phyloP scores from a whole-genome alignment of 2,888 invertebrate genomes.

The Pristionchus exspectatus region DNA sequence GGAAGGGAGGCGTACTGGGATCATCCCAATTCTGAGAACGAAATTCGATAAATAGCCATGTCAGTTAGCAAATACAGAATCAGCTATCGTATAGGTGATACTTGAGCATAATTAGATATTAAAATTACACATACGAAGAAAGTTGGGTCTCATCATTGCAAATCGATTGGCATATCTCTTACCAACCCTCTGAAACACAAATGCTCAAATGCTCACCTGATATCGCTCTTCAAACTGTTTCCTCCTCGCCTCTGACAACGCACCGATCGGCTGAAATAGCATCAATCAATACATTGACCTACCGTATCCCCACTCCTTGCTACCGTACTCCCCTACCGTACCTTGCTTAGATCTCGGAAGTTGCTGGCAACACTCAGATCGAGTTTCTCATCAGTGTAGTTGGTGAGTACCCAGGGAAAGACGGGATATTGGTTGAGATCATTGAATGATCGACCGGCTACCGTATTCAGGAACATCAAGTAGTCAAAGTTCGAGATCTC shows the following conservation, averaged over 20 bases:
- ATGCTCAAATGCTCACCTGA: conserved; percentile 61
- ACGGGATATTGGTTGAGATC: conserved; percentile 99
- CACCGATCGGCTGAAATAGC: conserved; percentile 90
- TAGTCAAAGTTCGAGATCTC: conserved; percentile 99
- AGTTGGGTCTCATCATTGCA: not conserved
- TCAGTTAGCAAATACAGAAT: not conserved
- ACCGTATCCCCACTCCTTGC: not conserved
- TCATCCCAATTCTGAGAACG: conserved; percentile 88
- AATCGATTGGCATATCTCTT: not conserved
- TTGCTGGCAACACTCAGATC: conserved; percentile 97
- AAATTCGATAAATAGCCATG: not conserved
- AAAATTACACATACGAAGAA: too few relatives aligned
- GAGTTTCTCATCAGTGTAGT: conserved; percentile 96
- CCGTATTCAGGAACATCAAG: conserved; percentile 99
- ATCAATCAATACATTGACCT: not conserved
- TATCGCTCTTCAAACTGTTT: conserved; percentile 98
- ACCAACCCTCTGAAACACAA: conserved; percentile 81
- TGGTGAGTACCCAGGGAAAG: conserved; percentile 99
- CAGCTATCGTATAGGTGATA: too few relatives aligned
- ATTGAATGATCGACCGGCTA: conserved; percentile 99
- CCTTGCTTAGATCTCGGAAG: conserved; percentile 64
- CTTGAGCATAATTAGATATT: too few relatives aligned
- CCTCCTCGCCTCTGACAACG: conserved; percentile 93
- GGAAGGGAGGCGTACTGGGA: conserved; percentile 98
- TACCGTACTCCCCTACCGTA: not conserved